A percentile compares a stretch with the other conserved stretches of the same genome.
Evolutionary conservation across 2,113 vertebrate species (phyloP).

Genomic region (Nannobrachium achirus): DNA sequence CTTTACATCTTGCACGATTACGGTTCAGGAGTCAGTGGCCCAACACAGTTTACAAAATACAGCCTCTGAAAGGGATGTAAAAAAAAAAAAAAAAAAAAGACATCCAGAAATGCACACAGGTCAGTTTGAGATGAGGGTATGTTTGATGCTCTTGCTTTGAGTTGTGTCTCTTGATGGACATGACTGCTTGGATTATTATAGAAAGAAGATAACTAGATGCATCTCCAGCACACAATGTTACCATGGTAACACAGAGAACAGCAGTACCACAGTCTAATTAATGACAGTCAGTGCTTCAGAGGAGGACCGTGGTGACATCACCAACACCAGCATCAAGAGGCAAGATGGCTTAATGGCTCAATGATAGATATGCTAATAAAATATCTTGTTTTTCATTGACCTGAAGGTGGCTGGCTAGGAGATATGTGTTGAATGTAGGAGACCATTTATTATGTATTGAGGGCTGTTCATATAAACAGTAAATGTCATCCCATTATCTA

Average conservation of each 20-base stretch:
- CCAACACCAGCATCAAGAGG: slow-evolving; percentile 54
- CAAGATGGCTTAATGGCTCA: slow-evolving; percentile 34
- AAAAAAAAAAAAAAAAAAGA: not conserved
- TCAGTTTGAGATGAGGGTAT: not conserved
- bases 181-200: slow-evolving; percentile 39
- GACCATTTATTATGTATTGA: slow-evolving; percentile 52
- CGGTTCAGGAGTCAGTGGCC: no score
- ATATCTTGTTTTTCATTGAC: slow-evolving; percentile 28
- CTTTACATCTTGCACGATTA: no score
- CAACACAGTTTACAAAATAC: no score
- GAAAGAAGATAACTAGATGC: slow-evolving; percentile 46
- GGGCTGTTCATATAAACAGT: slow-evolving; percentile 57
- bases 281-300: slow-evolving; percentile 70
- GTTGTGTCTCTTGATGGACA: slow-evolving; percentile 55
- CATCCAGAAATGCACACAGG: not conserved
- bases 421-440: slow-evolving; percentile 34
- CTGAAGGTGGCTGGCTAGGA: slow-evolving; percentile 15
- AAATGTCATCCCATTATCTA: slow-evolving; percentile 76
- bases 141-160: not conserved
- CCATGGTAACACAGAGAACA: slow-evolving; percentile 78
- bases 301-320: slow-evolving; percentile 67
- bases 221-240: slow-evolving; percentile 64
- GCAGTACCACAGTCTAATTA: slow-evolving; percentile 72
- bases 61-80: no score
- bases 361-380: slow-evolving; percentile 32